Conservation (phyloP, 2,888 invertebrate genomes). For the Shargacucullia verbasci region DNA sequence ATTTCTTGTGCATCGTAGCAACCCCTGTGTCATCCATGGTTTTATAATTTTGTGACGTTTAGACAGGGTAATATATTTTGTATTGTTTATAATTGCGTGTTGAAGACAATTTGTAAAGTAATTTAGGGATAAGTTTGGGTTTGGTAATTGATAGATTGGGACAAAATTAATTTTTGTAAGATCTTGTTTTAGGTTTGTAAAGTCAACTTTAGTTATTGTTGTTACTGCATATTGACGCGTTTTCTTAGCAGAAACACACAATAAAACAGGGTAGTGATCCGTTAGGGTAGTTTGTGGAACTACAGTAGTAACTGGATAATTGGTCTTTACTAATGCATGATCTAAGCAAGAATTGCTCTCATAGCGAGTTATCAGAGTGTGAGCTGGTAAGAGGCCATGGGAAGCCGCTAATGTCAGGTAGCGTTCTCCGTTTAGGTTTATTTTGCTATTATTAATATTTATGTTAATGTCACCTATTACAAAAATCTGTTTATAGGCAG, state of each 20-base stretch:
- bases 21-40: conserved; percentile 13
- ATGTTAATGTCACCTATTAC: conserved; percentile 7
- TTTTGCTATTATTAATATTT: conserved; percentile 3
- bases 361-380: conserved; percentile 4
- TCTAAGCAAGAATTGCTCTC: conserved; percentile 5
- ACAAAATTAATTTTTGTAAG: conserved; percentile 3
- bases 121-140: conserved; percentile 2
- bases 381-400: conserved; percentile 10
- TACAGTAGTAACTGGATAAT: background rate
- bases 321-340: conserved; percentile 7
- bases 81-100: conserved; percentile 1
- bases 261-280: conserved; percentile 9
- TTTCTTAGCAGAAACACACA: conserved; percentile 1
- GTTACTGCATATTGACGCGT: conserved; percentile 4
- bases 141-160: background rate
- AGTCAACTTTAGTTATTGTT: conserved; percentile 6
- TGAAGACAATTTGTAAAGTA: conserved; percentile 5
- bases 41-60: conserved; percentile 9
- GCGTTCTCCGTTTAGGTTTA: conserved; percentile 5
- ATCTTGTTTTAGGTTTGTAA: background rate
- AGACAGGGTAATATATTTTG: conserved; percentile 1
- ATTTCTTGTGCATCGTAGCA: conserved; percentile 5
- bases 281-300: conserved; percentile 5
- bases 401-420: conserved; percentile 4
- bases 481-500: conserved; percentile 1